phyloP scores from a whole-genome alignment of 2,797 vertebrate genomes.

The Australoheros facetus region DNA sequence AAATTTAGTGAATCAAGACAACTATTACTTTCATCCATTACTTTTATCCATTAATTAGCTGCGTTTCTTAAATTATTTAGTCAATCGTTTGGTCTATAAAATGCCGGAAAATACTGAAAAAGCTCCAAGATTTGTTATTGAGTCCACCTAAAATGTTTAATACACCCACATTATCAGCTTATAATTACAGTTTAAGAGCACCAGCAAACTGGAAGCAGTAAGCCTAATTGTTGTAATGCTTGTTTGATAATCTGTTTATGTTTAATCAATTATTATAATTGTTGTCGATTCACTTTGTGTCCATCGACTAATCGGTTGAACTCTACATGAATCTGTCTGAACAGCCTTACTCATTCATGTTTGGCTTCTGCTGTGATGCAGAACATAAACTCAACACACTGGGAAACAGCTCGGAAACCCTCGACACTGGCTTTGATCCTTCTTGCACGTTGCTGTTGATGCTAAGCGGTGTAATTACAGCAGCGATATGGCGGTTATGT shows the following conservation, averaged over 20 bases:
- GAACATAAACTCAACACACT: neutral
- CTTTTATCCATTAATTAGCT: too few species aligned
- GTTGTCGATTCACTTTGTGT: too few species aligned
- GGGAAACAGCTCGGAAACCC: neutral
- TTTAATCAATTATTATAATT: neutral
- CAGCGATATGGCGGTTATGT: neutral
- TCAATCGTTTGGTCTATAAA: neutral
- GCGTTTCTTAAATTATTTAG: fast-evolving
- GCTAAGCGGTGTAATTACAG: neutral
- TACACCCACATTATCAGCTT: neutral
- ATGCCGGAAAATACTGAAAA: neutral
- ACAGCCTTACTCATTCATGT: neutral
- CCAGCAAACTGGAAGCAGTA: neutral
- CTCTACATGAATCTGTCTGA: too few species aligned
- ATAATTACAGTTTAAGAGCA: neutral
- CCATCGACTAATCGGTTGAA: too few species aligned
- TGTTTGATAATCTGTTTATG: neutral
- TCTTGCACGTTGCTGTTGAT: neutral
- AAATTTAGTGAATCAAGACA: neutral
- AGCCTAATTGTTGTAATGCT: too few species aligned
- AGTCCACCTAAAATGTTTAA: neutral
- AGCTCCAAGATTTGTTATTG: neutral
- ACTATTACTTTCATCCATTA: neutral
- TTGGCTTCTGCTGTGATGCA: neutral
- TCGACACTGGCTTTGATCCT: neutral